Evolutionary conservation across 2,888 invertebrate genomes (phyloP), one percentile per base, ranked within the genome.

Genomic region (Meiosimyza platycephala): DNA sequence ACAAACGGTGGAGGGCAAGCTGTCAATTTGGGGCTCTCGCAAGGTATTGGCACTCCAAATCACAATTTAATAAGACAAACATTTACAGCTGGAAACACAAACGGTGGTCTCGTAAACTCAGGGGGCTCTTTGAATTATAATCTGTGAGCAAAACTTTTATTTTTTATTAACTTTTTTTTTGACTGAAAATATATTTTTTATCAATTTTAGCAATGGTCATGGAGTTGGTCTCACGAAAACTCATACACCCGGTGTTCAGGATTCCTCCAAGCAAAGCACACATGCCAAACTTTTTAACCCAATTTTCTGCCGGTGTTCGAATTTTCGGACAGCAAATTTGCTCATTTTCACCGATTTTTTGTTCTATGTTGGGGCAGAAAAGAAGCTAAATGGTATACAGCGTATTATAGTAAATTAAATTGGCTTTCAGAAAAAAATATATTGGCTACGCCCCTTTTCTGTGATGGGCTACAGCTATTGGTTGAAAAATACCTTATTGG

Each of bases 51-150:
- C 6, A 79, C 72, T 47, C 84, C 82, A 3, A 74, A 83, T 3
- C 84, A 84, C 77, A 84, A 84, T 77, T 40, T 84, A 1, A 77
- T 79, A 18, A 84, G 79, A 6, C 79, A 77, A 47, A 79, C 76
- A 3, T 79, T 78, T 71, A 79, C 79, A 0, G 79, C 79, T 1
- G 79, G 78, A 12, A 79, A 77, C 52, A 79, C 79, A 0, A 60
- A 72, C 1, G 67, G 73, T 2, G 78, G 78, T 16, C 78, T 78
- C 6, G 78, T 77, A 15, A 62, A 77, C 16, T 76, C 77, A 9
- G 78, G 78, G 3, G 79, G 75, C 3, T 48, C 74, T 7, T 55
- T 79, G 73, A 76, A 76, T 9, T 78, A 78, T 57, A 79, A 79
- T 22, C 75, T 76, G 79, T 79, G 62, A 78, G 78, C 74, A 59